Conservation (phyloP, 2,888 invertebrate species). For the Marasmarcha lunaedactyla region DNA sequence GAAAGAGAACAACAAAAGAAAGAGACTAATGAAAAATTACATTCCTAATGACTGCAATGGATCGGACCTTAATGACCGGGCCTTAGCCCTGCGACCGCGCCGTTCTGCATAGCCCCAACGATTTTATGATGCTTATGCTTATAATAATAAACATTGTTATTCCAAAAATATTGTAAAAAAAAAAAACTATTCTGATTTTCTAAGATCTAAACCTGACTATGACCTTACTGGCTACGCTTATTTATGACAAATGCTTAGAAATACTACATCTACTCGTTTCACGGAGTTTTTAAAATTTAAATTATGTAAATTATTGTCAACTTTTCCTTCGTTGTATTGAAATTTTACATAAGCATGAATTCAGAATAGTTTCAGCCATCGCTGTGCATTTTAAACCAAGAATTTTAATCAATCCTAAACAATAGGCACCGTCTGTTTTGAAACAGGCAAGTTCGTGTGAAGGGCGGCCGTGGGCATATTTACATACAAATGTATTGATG, state of each 20-base stretch:
- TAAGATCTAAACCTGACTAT: too few species aligned
- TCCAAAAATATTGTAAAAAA: too few species aligned
- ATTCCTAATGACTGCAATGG: constrained; percentile 30
- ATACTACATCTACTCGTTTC: too few species aligned
- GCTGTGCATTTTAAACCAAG: background rate
- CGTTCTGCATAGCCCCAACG: too few species aligned
- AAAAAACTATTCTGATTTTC: too few species aligned
- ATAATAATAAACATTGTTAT: too few species aligned
- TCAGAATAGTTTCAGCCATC: background rate
- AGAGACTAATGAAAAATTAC: constrained; percentile 48
- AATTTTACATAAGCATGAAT: background rate
- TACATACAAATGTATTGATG: constrained; percentile 25
- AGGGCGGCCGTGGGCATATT: constrained; percentile 19
- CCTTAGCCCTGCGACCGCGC: constrained; percentile 21
- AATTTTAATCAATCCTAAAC: constrained; percentile 15
- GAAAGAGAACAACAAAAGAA: constrained; percentile 33
- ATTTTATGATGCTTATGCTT: too few species aligned
- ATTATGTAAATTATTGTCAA: constrained; percentile 11
- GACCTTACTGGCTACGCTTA: too few species aligned
- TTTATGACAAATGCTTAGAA: too few species aligned
- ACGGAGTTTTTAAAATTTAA: too few species aligned
- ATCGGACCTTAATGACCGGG: constrained; percentile 34
- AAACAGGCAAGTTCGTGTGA: constrained; percentile 15
- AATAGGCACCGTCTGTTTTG: constrained; percentile 20
- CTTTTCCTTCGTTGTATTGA: too few species aligned